A percentile compares a stretch with the other conserved stretches of the same genome.
phyloP scores from a whole-genome alignment of 1,140 invertebrate species.

The Hyposmocoma kahamanoa region DNA sequence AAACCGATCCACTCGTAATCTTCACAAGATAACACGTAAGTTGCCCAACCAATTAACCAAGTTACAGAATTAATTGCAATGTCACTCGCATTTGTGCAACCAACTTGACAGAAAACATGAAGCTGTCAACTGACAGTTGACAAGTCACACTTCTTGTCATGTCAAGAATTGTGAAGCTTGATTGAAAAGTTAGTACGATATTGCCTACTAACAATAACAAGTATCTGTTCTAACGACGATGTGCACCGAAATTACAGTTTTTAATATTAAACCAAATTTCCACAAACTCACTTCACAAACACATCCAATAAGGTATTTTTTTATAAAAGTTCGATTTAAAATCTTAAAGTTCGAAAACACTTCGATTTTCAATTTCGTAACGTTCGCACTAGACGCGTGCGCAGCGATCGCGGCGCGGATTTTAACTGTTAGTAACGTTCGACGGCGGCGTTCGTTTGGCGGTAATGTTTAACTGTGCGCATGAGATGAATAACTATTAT shows the following conservation, averaged over 20 bases:
- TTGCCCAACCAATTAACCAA: conserved; percentile 31
- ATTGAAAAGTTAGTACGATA: no score
- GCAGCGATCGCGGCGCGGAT: conserved; percentile 46
- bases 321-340: no score
- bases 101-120: conserved; percentile 13
- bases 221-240: no score
- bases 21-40: neutral
- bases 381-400: conserved; percentile 39
- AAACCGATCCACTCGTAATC: conserved; percentile 11
- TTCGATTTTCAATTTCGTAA: conserved; percentile 7
- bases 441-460: no score
- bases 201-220: no score
- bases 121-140: conserved; percentile 21
- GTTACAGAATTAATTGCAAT: conserved; percentile 24
- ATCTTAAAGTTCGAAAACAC: neutral
- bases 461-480: no score
- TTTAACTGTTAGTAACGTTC: conserved; percentile 65
- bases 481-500: no score
- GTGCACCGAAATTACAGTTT: no score
- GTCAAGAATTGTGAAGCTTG: no score
- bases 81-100: conserved; percentile 22
- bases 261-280: no score
- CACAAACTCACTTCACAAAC: no score
- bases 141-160: neutral
- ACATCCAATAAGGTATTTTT: no score